phyloP scores from a whole-genome alignment of 1,140 invertebrate species.

The Heliconius congener region DNA sequence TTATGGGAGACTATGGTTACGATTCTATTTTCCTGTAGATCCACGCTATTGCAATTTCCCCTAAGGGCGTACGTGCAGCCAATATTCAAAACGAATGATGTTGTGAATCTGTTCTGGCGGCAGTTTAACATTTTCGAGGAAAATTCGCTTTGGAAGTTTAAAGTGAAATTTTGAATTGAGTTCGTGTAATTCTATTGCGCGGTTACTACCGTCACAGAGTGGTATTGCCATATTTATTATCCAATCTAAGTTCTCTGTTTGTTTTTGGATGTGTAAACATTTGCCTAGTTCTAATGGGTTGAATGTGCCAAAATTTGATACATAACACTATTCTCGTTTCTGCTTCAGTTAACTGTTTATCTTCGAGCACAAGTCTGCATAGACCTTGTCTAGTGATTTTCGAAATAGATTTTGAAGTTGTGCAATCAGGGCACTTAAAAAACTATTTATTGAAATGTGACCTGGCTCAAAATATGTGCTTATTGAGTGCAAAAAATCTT shows the following conservation, averaged over 20 bases:
- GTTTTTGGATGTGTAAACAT: constrained; percentile 27
- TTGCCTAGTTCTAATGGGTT: constrained; percentile 18
- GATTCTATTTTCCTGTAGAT: constrained; percentile 65
- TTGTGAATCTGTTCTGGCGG: constrained; percentile 62
- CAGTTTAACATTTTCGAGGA: constrained; percentile 53
- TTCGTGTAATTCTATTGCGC: constrained; percentile 49
- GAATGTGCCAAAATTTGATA: constrained; percentile 22
- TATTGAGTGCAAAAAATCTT: no score
- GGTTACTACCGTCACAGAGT: constrained; percentile 34
- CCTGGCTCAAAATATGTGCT: no score
- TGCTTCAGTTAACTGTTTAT: neutral
- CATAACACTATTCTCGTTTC: neutral
- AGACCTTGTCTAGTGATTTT: neutral
- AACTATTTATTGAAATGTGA: neutral
- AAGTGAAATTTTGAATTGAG: constrained; percentile 54
- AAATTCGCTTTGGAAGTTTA: constrained; percentile 54
- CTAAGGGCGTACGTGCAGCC: constrained; percentile 69
- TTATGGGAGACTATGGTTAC: constrained; percentile 56
- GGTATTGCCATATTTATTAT: constrained; percentile 48
- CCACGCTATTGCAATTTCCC: constrained; percentile 65
- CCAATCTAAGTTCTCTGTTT: constrained; percentile 44
- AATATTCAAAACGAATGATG: constrained; percentile 71
- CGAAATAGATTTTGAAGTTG: neutral
- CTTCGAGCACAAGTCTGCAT: neutral
- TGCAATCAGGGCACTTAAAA: neutral